These are phyloP conservation scores for Morpho achilles DNA, from an alignment of 2,888 invertebrate species.

Conservation along the genomic window DNA sequence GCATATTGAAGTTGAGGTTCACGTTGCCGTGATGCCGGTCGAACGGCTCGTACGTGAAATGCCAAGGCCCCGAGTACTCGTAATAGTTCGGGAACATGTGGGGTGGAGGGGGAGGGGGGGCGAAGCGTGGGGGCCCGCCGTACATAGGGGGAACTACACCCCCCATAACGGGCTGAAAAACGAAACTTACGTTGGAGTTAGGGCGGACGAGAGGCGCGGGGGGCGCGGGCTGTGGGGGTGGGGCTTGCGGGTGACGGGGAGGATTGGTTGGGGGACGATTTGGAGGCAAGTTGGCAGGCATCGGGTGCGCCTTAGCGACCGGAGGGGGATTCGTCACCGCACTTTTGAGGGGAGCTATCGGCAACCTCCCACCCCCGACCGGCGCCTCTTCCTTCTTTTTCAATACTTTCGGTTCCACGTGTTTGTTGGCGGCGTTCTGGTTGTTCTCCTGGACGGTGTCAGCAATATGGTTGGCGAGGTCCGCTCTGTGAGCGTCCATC, in stretches of 20 bases:
- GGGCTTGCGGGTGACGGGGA: constrained; percentile 20
- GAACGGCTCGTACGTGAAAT: constrained; percentile 62
- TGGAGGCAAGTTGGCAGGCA: constrained; percentile 37
- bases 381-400: constrained; percentile 36
- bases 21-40: constrained; percentile 57
- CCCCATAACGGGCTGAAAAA: constrained; percentile 57
- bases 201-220: constrained; percentile 35
- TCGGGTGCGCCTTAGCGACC: constrained; percentile 41
- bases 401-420: constrained; percentile 29
- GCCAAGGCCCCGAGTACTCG: constrained; percentile 64
- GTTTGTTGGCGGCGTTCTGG: constrained; percentile 32
- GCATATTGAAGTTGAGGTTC: constrained; percentile 64
- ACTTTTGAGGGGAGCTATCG: constrained; percentile 30
- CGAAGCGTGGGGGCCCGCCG: constrained; percentile 33
- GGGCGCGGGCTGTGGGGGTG: constrained; percentile 28
- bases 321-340: constrained; percentile 26
- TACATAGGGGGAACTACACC: constrained; percentile 47
- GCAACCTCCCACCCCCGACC: constrained; percentile 26
- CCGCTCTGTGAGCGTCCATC: constrained; percentile 40
- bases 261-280: constrained; percentile 24
- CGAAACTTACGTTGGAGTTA: constrained; percentile 70
- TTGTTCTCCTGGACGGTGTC: background rate
- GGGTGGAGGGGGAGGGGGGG: constrained; percentile 35
- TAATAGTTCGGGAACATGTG: constrained; percentile 60
- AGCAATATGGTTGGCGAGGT: constrained; percentile 14